These are phyloP conservation scores for Orcinus orca DNA, from an alignment of 2,113 vertebrate species.

Conservation along the genomic window DNA sequence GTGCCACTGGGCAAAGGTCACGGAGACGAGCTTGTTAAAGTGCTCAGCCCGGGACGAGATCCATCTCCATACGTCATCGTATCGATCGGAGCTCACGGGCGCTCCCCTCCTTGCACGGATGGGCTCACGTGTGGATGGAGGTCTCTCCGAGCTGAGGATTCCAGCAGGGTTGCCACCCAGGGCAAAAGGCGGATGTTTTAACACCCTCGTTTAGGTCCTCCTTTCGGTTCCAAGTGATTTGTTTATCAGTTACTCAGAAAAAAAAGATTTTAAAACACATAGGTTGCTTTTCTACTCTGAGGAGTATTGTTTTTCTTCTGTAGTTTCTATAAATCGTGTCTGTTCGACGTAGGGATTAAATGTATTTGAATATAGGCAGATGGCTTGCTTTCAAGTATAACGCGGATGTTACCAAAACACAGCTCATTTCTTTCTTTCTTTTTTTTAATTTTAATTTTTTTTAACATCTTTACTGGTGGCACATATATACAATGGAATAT, in stretches of 20 bases:
- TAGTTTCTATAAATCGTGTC: neutral
- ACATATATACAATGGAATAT: too few species aligned
- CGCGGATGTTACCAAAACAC: slow-evolving; percentile 59
- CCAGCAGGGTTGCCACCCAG: slow-evolving; percentile 56
- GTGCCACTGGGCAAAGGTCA: slow-evolving; percentile 89
- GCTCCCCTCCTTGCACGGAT: slow-evolving; percentile 81
- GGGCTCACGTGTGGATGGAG: slow-evolving; percentile 80
- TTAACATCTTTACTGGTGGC: too few species aligned
- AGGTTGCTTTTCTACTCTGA: neutral
- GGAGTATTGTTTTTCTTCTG: slow-evolving; percentile 3
- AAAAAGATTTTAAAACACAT: neutral
- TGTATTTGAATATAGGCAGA: slow-evolving; percentile 39
- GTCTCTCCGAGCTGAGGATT: slow-evolving; percentile 76
- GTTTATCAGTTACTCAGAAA: slow-evolving; percentile 68
- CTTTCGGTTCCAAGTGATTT: slow-evolving; percentile 20
- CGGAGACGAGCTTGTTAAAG: slow-evolving; percentile 89
- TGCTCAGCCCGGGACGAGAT: slow-evolving; percentile 90
- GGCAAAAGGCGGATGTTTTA: slow-evolving; percentile 44
- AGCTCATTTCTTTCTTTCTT: neutral
- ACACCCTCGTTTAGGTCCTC: slow-evolving; percentile 42
- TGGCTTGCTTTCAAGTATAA: slow-evolving; percentile 8
- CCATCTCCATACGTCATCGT: slow-evolving; percentile 90
- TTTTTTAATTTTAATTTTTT: too few species aligned
- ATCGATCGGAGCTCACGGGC: slow-evolving; percentile 89
- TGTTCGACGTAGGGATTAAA: neutral